Conservation (phyloP, 2,888 invertebrate genomes). For the Drosophila affinis region DNA sequence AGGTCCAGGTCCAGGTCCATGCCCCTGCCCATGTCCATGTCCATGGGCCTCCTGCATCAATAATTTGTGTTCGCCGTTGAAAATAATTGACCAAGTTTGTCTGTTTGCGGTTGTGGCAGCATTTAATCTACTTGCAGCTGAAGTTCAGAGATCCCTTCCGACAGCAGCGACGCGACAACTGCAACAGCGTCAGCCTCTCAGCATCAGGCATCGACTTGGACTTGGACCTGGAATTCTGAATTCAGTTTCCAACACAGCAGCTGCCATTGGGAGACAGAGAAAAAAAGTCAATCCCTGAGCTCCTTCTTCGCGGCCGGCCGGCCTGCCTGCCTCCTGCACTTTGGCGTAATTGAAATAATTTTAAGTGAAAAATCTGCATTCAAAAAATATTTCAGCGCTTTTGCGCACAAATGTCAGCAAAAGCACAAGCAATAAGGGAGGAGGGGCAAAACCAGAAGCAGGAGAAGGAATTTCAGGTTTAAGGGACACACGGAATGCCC, state of each 20-base stretch:
- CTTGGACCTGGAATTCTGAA: constrained; percentile 10
- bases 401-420: constrained; percentile 55
- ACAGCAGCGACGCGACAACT: constrained; percentile 36
- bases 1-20: no score
- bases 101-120: constrained; percentile 77
- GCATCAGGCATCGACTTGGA: background rate
- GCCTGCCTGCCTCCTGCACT: constrained; percentile 57
- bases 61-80: constrained; percentile 80
- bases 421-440: constrained; percentile 29
- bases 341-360: constrained; percentile 76
- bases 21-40: background rate
- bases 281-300: constrained; percentile 36
- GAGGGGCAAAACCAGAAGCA: constrained; percentile 21
- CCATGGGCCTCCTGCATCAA: constrained; percentile 63
- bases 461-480: background rate
- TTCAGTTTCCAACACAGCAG: constrained; percentile 40
- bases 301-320: background rate
- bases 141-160: constrained; percentile 16
- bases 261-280: constrained; percentile 40
- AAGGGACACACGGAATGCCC: constrained; percentile 38
- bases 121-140: constrained; percentile 75
- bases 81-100: constrained; percentile 81
- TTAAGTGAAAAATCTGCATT: constrained; percentile 79
- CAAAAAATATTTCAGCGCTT: constrained; percentile 71
- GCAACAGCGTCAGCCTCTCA: constrained; percentile 27